A percentile compares a stretch with the other conserved stretches of the same genome.
Conservation (phyloP, 2,797 vertebrate genomes). For the Acanthurus tractus region DNA sequence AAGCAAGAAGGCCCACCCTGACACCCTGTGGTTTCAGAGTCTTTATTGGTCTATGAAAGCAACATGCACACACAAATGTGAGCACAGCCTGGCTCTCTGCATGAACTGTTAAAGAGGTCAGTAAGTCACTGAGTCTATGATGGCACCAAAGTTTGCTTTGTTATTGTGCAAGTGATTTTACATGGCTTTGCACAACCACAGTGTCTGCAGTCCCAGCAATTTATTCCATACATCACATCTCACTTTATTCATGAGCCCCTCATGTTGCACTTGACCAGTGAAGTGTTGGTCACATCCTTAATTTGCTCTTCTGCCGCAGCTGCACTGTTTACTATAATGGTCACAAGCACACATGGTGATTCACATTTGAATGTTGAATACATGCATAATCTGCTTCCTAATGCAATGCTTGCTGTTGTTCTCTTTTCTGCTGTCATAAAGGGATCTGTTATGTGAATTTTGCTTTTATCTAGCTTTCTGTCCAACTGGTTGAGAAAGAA, state of each 20-base stretch:
- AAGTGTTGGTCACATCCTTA: slow-evolving; percentile 41
- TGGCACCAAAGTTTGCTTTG: neutral
- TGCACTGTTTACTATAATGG: slow-evolving; percentile 27
- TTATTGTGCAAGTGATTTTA: slow-evolving; percentile 7
- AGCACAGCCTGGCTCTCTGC: neutral
- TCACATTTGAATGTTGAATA: slow-evolving; percentile 19
- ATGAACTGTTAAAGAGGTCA: neutral
- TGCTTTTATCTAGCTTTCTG: slow-evolving; percentile 7
- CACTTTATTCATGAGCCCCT: slow-evolving; percentile 34
- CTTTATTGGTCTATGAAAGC: slow-evolving; percentile 1
- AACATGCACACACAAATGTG: neutral
- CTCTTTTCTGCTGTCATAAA: neutral
- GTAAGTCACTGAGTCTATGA: neutral
- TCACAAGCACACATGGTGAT: slow-evolving; percentile 15
- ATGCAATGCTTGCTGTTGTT: neutral
- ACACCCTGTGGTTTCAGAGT: neutral
- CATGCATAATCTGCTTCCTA: slow-evolving; percentile 19
- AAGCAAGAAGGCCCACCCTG: neutral
- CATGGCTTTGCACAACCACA: slow-evolving; percentile 19
- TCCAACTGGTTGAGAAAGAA: neutral
- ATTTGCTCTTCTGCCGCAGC: slow-evolving; percentile 42
- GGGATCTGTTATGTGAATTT: neutral
- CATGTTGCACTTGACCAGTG: slow-evolving; percentile 43
- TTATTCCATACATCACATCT: slow-evolving; percentile 21
- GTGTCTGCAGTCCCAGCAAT: neutral